Conservation (phyloP, 2,113 vertebrate genomes). For the Chaetodon auriga region DNA sequence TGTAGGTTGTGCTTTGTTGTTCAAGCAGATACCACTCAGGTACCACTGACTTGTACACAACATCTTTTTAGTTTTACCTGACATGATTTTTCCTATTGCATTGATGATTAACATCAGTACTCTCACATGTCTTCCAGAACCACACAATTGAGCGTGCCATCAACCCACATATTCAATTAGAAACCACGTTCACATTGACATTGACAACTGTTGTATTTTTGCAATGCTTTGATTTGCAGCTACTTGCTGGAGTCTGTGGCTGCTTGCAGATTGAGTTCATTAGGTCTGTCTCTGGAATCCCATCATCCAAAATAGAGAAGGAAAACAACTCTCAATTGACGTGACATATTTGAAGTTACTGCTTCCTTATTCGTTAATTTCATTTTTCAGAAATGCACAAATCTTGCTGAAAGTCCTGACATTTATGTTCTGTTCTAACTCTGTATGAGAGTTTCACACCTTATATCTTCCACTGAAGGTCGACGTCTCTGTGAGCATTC, state of each 20-base stretch:
- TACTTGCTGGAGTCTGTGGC: no score
- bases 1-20: conserved; percentile 34
- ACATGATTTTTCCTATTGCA: conserved; percentile 29
- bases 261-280: background rate
- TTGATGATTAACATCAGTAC: conserved; percentile 29
- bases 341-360: no score
- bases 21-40: background rate
- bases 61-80: conserved; percentile 20
- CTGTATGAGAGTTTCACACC: conserved; percentile 15
- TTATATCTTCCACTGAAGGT: background rate
- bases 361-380: background rate
- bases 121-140: background rate
- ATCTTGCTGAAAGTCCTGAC: background rate
- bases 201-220: background rate
- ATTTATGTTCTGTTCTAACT: conserved; percentile 12
- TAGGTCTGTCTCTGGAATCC: background rate
- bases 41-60: background rate
- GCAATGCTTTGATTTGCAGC: conserved; percentile 17
- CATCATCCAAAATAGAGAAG: background rate
- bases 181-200: conserved; percentile 7
- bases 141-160: background rate
- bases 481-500: background rate
- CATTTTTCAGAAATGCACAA: background rate
- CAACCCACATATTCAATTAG: background rate
- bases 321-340: background rate